Percentiles rank a stretch among this genome's conserved stretches.
Conservation (phyloP, 2,797 vertebrate genomes). For the Sebastes melanostomus region DNA sequence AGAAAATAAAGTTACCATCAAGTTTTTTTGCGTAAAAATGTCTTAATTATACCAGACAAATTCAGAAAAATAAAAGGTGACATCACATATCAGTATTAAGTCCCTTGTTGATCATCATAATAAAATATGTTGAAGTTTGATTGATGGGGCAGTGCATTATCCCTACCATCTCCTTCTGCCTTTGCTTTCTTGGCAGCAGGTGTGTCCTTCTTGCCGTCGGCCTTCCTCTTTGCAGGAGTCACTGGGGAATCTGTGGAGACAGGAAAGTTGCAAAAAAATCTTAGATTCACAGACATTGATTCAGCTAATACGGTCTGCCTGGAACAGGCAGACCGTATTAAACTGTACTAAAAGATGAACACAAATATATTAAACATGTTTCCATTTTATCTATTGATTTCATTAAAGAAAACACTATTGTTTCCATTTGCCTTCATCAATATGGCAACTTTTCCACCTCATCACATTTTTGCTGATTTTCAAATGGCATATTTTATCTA, state of each 20-base stretch:
- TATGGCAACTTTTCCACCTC: neutral
- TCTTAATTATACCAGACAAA: neutral
- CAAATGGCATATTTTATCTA: no score
- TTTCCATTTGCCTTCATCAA: neutral
- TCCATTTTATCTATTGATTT: neutral
- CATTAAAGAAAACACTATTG: no score
- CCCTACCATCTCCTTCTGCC: constrained; percentile 83
- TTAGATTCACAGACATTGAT: neutral
- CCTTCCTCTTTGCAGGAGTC: constrained; percentile 90
- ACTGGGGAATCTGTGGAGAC: constrained; percentile 77
- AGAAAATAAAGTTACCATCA: neutral
- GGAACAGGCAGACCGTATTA: no score
- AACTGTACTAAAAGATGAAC: no score
- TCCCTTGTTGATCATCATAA: constrained; percentile 84
- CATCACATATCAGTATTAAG: constrained; percentile 87
- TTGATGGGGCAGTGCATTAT: neutral
- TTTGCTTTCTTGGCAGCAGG: constrained; percentile 93
- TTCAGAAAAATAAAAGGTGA: constrained; percentile 60
- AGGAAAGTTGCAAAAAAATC: neutral
- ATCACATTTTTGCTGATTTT: no score
- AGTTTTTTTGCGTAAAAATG: accelerated
- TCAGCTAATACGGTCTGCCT: neutral
- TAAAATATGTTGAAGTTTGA: neutral
- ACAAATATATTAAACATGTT: neutral
- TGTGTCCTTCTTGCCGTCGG: constrained; percentile 85